Conservation (phyloP, 2,113 vertebrate species). For the Cebus imitator region DNA sequence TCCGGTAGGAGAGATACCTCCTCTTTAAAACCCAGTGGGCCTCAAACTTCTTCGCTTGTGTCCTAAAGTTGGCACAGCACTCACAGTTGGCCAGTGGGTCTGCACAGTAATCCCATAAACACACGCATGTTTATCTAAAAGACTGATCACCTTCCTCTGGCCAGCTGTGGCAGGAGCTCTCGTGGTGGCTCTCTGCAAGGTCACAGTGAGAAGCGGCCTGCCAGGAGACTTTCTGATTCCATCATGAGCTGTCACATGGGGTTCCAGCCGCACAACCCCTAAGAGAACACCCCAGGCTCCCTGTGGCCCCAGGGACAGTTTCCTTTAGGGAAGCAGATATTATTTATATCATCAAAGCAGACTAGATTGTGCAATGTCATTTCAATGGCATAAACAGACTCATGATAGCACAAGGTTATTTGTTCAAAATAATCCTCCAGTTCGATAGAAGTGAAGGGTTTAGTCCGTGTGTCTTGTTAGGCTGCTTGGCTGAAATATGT, state of each 20-base stretch:
- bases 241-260: not conserved
- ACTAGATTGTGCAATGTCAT: not conserved
- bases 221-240: not conserved
- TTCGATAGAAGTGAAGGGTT: not conserved
- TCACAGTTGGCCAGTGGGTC: not conserved
- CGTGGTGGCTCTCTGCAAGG: rapidly evolving
- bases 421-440: not conserved
- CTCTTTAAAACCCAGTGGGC: not conserved
- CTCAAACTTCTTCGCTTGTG: not conserved
- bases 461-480: not conserved
- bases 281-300: not conserved
- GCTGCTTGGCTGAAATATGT: not conserved
- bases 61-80: rapidly evolving
- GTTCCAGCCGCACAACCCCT: not conserved
- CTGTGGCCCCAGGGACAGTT: not conserved
- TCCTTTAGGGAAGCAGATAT: slow-evolving; percentile 21
- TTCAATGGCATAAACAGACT: not conserved
- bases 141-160: rapidly evolving
- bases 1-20: not conserved
- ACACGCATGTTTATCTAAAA: not conserved
- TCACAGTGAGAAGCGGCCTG: not conserved
- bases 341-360: slow-evolving; percentile 50
- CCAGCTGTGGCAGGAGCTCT: not conserved
- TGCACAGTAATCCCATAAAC: not conserved
- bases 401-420: not conserved